These are phyloP conservation scores for Drosophila setifemur DNA, from an alignment of 1,140 invertebrate genomes.

Conservation along the genomic window DNA sequence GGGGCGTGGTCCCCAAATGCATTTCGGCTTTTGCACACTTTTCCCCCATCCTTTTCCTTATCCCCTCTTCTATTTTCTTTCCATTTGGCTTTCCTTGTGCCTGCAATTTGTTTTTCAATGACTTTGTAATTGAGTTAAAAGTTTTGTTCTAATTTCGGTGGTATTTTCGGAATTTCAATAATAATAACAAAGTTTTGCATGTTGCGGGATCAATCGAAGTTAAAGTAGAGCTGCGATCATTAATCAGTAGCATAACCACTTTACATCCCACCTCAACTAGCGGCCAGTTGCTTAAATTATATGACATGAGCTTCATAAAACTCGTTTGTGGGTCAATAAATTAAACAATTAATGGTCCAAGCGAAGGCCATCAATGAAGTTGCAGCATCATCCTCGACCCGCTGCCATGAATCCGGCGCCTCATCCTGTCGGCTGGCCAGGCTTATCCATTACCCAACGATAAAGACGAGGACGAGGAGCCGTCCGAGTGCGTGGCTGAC, in stretches of 20 bases:
- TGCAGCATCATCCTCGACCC: constrained; percentile 52
- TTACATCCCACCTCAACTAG: background rate
- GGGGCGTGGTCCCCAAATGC: constrained; percentile 8
- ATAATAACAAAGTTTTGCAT: background rate
- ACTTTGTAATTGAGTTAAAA: constrained; percentile 65
- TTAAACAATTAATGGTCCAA: constrained; percentile 67
- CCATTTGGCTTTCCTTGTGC: constrained; percentile 35
- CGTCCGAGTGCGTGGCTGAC: constrained; percentile 25
- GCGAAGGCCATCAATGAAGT: constrained; percentile 51
- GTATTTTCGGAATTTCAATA: constrained; percentile 19
- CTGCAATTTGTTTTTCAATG: constrained; percentile 54
- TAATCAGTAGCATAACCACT: background rate
- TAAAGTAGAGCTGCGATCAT: background rate
- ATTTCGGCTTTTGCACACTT: constrained; percentile 27
- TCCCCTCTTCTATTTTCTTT: background rate
- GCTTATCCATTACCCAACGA: constrained; percentile 27
- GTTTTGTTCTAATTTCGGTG: constrained; percentile 55
- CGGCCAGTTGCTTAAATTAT: constrained; percentile 12
- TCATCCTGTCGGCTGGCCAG: constrained; percentile 5
- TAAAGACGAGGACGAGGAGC: constrained; percentile 10
- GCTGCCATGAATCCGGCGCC: constrained; percentile 21
- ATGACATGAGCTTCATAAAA: constrained; percentile 48
- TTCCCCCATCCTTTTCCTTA: constrained; percentile 13
- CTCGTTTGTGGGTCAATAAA: constrained; percentile 55
- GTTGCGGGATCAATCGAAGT: background rate